A percentile compares a stretch with the other conserved stretches of the same genome.
These are phyloP conservation scores for Sitobion miscanthi DNA, from an alignment of 1,140 invertebrate species.

Conservation along the genomic window DNA sequence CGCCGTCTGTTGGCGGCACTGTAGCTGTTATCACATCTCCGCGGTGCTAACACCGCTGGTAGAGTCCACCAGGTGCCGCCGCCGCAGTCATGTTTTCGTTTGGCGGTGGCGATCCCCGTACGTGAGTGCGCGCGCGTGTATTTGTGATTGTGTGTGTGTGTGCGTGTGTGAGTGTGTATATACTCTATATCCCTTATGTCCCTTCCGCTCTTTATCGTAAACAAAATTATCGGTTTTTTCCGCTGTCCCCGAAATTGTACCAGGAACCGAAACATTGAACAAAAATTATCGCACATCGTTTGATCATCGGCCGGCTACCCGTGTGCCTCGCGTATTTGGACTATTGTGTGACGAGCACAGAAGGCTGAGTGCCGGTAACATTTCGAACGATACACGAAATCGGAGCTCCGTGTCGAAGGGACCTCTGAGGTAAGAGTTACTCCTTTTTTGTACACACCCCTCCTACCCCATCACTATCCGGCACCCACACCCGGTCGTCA, in stretches of 20 bases:
- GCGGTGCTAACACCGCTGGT: no score
- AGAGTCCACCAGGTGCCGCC: slow-evolving; percentile 31
- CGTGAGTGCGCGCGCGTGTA: not conserved
- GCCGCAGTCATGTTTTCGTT: slow-evolving; percentile 32
- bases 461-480: not conserved
- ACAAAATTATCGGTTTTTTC: slow-evolving; percentile 53
- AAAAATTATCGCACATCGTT: not conserved
- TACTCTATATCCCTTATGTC: slow-evolving; percentile 43
- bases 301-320: not conserved
- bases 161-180: slow-evolving; percentile 3
- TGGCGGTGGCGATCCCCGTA: not conserved
- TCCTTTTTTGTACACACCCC: slow-evolving; percentile 25
- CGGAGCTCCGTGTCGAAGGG: slow-evolving; percentile 15
- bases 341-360: not conserved
- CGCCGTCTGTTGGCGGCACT: not conserved
- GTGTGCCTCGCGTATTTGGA: not conserved
- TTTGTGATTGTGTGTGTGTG: not conserved
- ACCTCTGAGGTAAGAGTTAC: slow-evolving; percentile 48
- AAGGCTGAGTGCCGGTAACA: not conserved
- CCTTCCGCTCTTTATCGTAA: slow-evolving; percentile 54
- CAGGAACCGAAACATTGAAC: not conserved
- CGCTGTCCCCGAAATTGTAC: not conserved
- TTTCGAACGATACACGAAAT: not conserved
- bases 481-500: not conserved
- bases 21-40: not conserved